Percentiles rank a stretch among this genome's conserved stretches.
Conservation (phyloP, 2,113 vertebrate genomes). For the Crypturellus undulatus region DNA sequence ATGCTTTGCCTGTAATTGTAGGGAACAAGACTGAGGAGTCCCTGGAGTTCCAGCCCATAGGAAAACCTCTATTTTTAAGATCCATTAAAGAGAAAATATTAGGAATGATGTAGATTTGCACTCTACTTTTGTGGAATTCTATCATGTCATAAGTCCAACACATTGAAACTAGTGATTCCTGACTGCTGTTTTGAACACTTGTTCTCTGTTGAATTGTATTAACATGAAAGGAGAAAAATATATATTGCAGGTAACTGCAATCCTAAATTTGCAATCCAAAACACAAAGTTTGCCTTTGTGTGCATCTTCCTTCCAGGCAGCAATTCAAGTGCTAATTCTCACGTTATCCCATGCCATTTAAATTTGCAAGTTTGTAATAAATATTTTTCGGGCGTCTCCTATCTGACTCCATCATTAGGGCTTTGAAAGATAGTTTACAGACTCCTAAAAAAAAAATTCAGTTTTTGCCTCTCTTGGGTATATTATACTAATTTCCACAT, state of each 20-base stretch:
- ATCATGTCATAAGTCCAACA: neutral
- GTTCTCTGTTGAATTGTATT: neutral
- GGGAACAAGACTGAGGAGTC: neutral
- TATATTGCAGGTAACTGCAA: neutral
- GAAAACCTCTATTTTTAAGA: neutral
- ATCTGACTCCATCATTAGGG: neutral
- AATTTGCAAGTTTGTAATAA: neutral
- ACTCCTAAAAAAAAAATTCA: neutral
- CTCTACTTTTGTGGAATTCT: neutral
- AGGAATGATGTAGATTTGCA: neutral
- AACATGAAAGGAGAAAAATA: neutral
- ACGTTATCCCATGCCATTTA: neutral
- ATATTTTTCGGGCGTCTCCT: neutral
- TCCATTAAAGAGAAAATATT: neutral
- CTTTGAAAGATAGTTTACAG: neutral
- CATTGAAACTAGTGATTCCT: neutral
- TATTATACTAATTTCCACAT: neutral
- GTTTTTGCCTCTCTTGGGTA: neutral
- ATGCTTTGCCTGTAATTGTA: neutral
- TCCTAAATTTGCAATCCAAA: neutral
- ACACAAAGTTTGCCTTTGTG: neutral
- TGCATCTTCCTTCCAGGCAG: neutral
- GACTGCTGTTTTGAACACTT: neutral
- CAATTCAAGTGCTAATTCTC: neutral
- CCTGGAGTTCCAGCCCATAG: neutral